These are phyloP conservation scores for Acromyrmex charruanus DNA, from an alignment of 1,140 invertebrate species.

Conservation along the genomic window DNA sequence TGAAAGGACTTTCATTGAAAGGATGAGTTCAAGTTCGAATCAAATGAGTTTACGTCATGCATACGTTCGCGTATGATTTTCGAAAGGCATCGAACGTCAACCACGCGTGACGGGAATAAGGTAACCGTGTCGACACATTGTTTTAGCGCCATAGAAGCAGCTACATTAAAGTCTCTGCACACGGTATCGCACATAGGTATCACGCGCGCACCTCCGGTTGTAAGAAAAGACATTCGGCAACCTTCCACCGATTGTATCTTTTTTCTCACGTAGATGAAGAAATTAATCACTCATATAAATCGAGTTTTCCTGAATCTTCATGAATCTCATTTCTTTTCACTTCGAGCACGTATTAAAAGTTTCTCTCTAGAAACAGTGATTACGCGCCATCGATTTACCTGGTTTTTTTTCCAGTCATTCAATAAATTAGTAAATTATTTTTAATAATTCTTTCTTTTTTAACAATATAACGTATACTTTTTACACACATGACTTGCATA, in stretches of 20 bases:
- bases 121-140: slow-evolving; percentile 35
- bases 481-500: not conserved
- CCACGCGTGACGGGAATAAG: slow-evolving; percentile 53
- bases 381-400: too few species aligned
- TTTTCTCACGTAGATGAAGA: not conserved
- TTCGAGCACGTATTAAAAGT: not conserved
- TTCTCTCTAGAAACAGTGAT: not conserved
- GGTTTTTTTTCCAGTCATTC: not conserved
- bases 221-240: slow-evolving; percentile 14
- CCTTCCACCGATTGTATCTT: not conserved
- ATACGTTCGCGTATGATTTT: slow-evolving; percentile 21
- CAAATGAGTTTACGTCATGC: not conserved
- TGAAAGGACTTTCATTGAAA: not conserved
- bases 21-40: not conserved
- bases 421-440: not conserved
- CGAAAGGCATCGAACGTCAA: slow-evolving; percentile 33
- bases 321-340: not conserved
- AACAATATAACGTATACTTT: not conserved
- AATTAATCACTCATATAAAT: slow-evolving; percentile 29
- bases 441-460: not conserved
- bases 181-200: slow-evolving; percentile 22
- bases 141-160: slow-evolving; percentile 26
- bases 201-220: slow-evolving; percentile 43
- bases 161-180: slow-evolving; percentile 24
- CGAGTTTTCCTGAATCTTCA: not conserved